phyloP scores from a whole-genome alignment of 1,140 invertebrate species.

The Heterodera schachtii region DNA sequence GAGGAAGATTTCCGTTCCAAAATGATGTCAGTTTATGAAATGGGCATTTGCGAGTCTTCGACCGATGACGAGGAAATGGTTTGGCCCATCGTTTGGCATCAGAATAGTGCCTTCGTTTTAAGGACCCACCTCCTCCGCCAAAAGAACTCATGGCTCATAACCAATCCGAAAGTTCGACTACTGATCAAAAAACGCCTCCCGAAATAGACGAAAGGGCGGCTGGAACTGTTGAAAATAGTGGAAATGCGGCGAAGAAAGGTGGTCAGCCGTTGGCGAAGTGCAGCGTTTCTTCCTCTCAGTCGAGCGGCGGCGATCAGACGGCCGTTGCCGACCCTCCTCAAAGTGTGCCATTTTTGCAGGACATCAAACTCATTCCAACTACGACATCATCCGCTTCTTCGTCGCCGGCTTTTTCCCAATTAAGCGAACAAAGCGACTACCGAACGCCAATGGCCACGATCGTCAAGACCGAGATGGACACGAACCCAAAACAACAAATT shows the following conservation, averaged over 20 bases:
- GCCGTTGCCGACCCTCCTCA: not conserved
- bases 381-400: not conserved
- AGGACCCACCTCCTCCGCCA: constrained; percentile 27
- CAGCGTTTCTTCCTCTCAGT: not conserved
- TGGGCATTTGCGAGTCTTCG: constrained; percentile 17
- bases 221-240: not conserved
- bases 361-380: not conserved
- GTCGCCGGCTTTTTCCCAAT: not conserved
- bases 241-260: not conserved
- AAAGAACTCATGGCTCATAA: constrained; percentile 3
- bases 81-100: not conserved
- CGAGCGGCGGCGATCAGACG: not conserved
- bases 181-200: not conserved
- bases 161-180: not conserved
- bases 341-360: not conserved
- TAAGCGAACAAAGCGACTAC: not conserved
- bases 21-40: constrained; percentile 28
- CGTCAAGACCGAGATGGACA: not conserved
- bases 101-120: not conserved
- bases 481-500: not conserved
- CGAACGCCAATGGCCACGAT: not conserved
- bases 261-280: not conserved
- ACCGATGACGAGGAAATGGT: constrained; percentile 26
- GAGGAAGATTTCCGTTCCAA: constrained; percentile 26
- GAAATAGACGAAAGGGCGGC: constrained; percentile 9